Conservation (phyloP, 1,140 invertebrate species). For the Zaprionus tsacasi region DNA sequence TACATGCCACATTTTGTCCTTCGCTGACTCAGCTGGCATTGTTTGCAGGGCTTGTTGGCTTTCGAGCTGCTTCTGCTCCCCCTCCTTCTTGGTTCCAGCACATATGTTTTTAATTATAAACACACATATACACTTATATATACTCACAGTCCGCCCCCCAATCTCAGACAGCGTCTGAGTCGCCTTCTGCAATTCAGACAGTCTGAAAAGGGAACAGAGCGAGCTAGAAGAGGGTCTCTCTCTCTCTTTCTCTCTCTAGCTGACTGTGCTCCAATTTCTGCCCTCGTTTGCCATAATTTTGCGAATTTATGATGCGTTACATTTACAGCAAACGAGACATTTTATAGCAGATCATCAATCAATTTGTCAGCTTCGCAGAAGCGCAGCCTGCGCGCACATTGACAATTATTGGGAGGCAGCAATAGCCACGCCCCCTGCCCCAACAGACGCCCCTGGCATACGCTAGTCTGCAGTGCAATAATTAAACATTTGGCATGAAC, state of each 20-base stretch:
- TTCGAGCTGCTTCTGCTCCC: background rate
- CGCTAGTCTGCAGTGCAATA: slow-evolving; percentile 33
- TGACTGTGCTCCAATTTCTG: slow-evolving; percentile 57
- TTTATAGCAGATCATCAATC: slow-evolving; percentile 83
- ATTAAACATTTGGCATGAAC: slow-evolving; percentile 64
- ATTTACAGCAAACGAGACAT: slow-evolving; percentile 81
- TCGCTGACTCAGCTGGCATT: slow-evolving; percentile 50
- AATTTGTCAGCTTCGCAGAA: slow-evolving; percentile 73
- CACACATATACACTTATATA: slow-evolving; percentile 4
- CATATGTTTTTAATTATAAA: slow-evolving; percentile 82
- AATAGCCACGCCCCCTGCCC: background rate
- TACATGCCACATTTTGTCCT: slow-evolving; percentile 8
- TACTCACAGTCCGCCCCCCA: background rate
- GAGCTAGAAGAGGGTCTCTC: no score
- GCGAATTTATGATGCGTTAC: slow-evolving; percentile 81
- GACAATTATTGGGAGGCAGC: slow-evolving; percentile 57
- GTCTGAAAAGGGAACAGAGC: no score
- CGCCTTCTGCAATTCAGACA: background rate
- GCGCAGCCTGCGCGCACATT: slow-evolving; percentile 39
- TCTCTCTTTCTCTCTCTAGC: no score
- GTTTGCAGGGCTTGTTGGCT: slow-evolving; percentile 30
- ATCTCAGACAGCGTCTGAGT: slow-evolving; percentile 36
- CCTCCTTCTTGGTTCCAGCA: slow-evolving; percentile 50
- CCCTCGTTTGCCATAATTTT: slow-evolving; percentile 68
- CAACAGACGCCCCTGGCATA: background rate